Base-by-base conservation (phyloP, 2,113 vertebrate genomes). In the Sorex araneus region DNA sequence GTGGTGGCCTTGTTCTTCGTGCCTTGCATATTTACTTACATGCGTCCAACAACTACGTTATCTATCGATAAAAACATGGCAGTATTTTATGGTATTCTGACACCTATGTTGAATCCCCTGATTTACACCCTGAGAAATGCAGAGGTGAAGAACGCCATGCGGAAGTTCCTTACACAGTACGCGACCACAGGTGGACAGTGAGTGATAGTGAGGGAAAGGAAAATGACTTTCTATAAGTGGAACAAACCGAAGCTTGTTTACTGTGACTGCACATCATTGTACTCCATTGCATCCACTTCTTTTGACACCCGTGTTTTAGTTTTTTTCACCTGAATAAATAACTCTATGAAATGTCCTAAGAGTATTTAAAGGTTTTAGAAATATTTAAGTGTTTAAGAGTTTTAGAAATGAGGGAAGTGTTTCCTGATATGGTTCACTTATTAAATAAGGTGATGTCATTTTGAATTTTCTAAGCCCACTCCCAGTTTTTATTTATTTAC, bases 1-100 rank as follows among this genome's bases (percentile, higher is more conserved):
- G 94, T 89, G 2, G 89, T 96, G 2, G 34, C 78, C 10, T 36
- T 96, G 70, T 95, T 96, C 77, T 95, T 95, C n/a, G 84, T 95
- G 34, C 94, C 94, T 3, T 93, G 90, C 30, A 76, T 96, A 73
- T 95, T 94, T 60, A 95, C 36, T n/a, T 95, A 95, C 0, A 32
- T 94, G 70, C 7, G 60, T 0, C 85, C 76, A 12, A 80, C 47
- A 0, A 86, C 60, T 69, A 85, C 83, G 34, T 91, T 67, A 30
- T 43, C 92, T 13, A 71, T 91, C 43, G 91, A 92, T 47, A 97
- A 97, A 80, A 89, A 6, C 66, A 71, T 94, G 63, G 90, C 95
- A 27, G 67, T 97, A 15, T 97, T 96, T 87, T 96, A 95, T 11
- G 94, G 94, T 21, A 64, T 97, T 91, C 60, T 96, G 43, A 97